Base-by-base conservation (phyloP, 1,140 invertebrate species). In the Apis florea region DNA sequence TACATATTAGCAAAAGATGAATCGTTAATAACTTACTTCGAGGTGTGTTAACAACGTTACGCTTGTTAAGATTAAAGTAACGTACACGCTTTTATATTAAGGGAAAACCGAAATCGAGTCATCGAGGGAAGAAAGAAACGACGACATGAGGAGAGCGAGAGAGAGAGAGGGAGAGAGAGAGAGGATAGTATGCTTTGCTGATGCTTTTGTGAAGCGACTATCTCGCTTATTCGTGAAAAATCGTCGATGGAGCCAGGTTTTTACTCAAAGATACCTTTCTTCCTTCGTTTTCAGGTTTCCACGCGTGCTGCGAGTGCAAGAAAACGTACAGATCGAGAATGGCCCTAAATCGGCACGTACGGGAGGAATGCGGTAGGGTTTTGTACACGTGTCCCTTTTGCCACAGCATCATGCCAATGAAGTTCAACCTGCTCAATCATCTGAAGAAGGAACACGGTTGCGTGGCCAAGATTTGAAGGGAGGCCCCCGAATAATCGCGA, bases 351-450 rank as follows among this genome's bases (percentile, higher is more conserved):
- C 83, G 88, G 4, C 89, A 90, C 56, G 86, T 90, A 12, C 75
- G 89, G 19, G 83, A 90, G 76, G 89, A 90, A n/a, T 90, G 89
- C 68, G 89, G 89, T 54, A 74, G 89, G 63, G 63, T 88, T 47
- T 84, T 90, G 59, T 90, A 86, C 79, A 86, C 78, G 24, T 90
- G 89, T 75, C 86, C 84, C 1, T 80, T 88, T 64, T 90, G 89
- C 71, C 79, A 77, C 77, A 85, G 79, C 66, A 84, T 90, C 76
- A 84, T 90, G 85, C 89, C 89, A 0, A 90, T 90, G 89, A 90
- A 90, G 72, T 88, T 88, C 78, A 89, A 88, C 72, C 83, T 90
- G 47, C 70, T 89, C 63, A 90, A 89, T 72, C 89, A 89, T 49
- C 31, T 89, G 71, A 90, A 83, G 82, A 88, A 88, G 82, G 87